Evolutionary conservation across 2,797 vertebrate species (phyloP).

Genomic region (Mus caroli): DNA sequence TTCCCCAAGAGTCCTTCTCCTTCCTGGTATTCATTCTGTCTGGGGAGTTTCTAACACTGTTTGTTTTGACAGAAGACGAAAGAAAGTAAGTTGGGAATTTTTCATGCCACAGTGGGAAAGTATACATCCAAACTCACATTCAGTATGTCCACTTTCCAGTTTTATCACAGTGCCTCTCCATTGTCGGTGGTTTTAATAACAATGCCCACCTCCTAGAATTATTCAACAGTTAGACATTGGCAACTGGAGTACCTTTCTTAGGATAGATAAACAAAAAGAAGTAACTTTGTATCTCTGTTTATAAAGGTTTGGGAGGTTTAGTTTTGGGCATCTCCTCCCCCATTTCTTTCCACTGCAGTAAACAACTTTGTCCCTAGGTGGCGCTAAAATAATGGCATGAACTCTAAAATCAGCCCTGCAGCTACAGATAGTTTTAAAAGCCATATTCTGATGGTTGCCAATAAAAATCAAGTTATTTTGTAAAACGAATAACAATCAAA

Average conservation of each 20-base stretch:
- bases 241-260: background rate
- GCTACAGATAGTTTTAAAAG: background rate
- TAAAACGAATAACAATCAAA: constrained; percentile 12
- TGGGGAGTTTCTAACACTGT: background rate
- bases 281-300: background rate
- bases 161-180: background rate
- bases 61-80: background rate
- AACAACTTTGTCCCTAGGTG: constrained; percentile 47
- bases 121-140: background rate
- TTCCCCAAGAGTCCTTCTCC: background rate
- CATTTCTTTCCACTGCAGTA: background rate
- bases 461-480: background rate
- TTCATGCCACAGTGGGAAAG: background rate
- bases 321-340: background rate
- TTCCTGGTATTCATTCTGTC: background rate
- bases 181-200: background rate
- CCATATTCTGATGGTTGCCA: background rate
- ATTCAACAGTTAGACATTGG: background rate
- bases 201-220: background rate
- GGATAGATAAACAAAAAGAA: background rate
- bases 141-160: background rate
- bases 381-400: background rate
- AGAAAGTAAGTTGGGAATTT: constrained; percentile 30
- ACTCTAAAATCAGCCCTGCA: background rate
- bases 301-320: background rate